Evolutionary conservation across 1,140 invertebrate species (phyloP).

Genomic region (Drosophila santomea): DNA sequence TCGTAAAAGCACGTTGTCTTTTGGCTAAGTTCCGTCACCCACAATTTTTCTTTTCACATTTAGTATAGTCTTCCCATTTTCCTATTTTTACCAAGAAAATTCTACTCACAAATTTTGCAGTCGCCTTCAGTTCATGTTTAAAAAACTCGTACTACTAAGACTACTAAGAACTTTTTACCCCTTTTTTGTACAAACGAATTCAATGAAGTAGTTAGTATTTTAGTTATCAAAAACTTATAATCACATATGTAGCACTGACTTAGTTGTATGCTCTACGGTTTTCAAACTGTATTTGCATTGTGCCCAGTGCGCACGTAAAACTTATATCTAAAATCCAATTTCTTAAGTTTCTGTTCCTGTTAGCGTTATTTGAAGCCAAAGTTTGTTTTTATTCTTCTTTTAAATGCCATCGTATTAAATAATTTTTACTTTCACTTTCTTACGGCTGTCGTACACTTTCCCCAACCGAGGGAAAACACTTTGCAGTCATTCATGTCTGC

Average conservation of each 20-base stretch:
- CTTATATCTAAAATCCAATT: neutral
- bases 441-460: slow-evolving; percentile 53
- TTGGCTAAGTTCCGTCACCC: neutral
- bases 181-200: neutral
- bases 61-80: neutral
- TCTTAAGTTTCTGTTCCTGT: neutral
- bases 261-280: neutral
- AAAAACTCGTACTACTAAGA: slow-evolving; percentile 22
- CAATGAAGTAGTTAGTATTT: neutral
- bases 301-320: neutral
- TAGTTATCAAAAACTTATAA: neutral
- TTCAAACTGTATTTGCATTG: neutral
- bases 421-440: slow-evolving; percentile 35
- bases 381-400: slow-evolving; percentile 36
- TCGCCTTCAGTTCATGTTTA: slow-evolving; percentile 32
- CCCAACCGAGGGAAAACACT: slow-evolving; percentile 40
- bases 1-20: slow-evolving; percentile 46
- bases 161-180: neutral
- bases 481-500: slow-evolving; percentile 53
- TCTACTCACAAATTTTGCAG: slow-evolving; percentile 27
- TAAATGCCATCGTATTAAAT: slow-evolving; percentile 48
- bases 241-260: no score
- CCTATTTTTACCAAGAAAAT: neutral
- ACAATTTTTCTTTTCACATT: neutral
- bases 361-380: slow-evolving; percentile 18